A percentile compares a stretch with the other conserved stretches of the same genome.
Evolutionary conservation across 2,797 vertebrate species (phyloP).

Genomic region (Linurgus olivaceus): DNA sequence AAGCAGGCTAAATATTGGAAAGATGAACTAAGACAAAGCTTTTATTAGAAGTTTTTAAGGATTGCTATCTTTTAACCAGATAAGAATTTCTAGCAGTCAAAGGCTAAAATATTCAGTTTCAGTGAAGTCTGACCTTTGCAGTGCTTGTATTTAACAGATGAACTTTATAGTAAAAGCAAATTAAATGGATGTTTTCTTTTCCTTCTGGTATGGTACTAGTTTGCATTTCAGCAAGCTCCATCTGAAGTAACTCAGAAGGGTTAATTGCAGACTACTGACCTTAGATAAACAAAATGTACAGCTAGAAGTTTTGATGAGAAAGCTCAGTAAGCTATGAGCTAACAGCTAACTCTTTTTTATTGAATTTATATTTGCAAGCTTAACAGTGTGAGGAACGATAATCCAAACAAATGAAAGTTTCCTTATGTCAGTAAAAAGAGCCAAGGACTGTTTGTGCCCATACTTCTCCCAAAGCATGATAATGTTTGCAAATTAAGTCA

Average conservation of each 20-base stretch:
- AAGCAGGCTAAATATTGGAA: not conserved
- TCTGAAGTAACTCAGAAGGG: constrained; percentile 13
- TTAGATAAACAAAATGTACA: constrained; percentile 27
- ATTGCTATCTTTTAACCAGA: not conserved
- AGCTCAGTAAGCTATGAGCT: constrained; percentile 16
- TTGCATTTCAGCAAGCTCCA: not conserved
- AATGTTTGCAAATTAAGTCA: not conserved
- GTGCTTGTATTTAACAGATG: not conserved
- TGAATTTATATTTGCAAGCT: constrained; percentile 41
- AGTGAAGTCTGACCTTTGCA: not conserved
- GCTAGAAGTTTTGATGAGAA: constrained; percentile 16
- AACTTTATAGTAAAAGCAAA: not conserved
- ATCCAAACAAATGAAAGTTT: constrained; percentile 54
- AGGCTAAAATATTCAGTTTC: not conserved
- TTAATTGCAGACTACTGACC: constrained; percentile 12
- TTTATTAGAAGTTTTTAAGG: not conserved
- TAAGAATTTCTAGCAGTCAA: not conserved
- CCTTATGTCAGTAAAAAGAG: not conserved
- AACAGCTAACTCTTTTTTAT: constrained; percentile 7
- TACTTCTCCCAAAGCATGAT: not conserved
- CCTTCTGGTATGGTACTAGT: not conserved
- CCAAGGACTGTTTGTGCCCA: constrained; percentile 8
- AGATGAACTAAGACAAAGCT: not conserved
- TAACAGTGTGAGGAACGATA: constrained; percentile 27
- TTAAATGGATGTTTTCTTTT: not conserved